phyloP scores from a whole-genome alignment of 2,113 vertebrate species.

The Setophaga kirtlandii region DNA sequence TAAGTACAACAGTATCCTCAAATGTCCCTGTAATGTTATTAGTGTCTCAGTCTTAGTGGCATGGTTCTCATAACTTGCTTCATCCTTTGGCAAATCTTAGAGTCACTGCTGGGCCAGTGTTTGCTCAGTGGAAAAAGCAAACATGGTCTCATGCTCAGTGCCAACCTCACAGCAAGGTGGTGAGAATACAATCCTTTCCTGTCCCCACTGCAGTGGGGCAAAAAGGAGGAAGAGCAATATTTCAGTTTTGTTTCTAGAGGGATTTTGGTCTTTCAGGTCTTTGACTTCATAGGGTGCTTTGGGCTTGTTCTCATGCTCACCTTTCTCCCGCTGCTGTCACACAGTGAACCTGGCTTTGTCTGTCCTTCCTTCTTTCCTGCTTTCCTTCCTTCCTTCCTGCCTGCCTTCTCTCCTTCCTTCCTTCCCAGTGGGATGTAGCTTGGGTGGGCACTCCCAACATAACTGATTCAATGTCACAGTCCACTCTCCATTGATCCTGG shows the following conservation, averaged over 20 bases:
- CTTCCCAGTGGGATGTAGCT: not conserved
- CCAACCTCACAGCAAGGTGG: not conserved
- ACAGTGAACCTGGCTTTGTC: not conserved
- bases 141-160: not conserved
- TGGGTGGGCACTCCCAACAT: fast-evolving
- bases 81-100: not conserved
- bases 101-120: not conserved
- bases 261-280: not conserved
- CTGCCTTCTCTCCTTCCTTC: too few species aligned
- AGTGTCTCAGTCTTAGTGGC: not conserved
- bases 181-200: not conserved
- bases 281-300: not conserved
- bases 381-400: not conserved
- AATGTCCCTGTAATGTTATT: not conserved
- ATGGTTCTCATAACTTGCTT: not conserved
- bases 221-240: not conserved
- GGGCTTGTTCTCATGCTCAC: not conserved
- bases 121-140: not conserved
- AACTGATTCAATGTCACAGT: not conserved
- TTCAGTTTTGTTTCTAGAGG: not conserved
- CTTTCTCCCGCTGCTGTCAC: not conserved
- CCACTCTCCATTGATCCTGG: not conserved
- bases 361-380: not conserved
- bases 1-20: not conserved
- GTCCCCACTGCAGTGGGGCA: not conserved